Evolutionary conservation across 2,113 vertebrate species (phyloP).

Genomic region (Dendropsophus ebraccatus): DNA sequence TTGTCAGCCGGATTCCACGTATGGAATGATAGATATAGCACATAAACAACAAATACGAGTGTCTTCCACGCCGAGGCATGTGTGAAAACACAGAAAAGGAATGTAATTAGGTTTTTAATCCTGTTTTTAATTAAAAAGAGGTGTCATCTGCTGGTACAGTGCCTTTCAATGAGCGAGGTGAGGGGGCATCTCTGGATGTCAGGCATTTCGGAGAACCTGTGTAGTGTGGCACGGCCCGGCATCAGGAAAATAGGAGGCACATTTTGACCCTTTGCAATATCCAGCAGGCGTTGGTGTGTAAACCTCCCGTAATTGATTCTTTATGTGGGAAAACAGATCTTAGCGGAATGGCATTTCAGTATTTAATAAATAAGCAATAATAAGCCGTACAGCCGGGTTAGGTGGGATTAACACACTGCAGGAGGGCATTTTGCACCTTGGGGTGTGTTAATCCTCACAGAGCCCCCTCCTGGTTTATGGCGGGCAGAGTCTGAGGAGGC

Average conservation of each 20-base stretch:
- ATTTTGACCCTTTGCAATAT: constrained; percentile 25
- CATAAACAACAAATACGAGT: neutral
- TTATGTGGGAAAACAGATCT: constrained; percentile 24
- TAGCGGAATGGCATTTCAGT: constrained; percentile 38
- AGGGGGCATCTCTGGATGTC: neutral
- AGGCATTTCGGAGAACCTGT: neutral
- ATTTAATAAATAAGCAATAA: constrained; percentile 45
- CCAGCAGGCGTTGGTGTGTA: neutral
- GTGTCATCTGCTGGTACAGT: neutral
- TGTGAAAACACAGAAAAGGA: neutral
- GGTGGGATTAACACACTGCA: constrained; percentile 38
- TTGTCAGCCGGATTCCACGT: neutral
- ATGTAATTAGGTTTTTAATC: too few species aligned
- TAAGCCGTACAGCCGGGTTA: constrained; percentile 6
- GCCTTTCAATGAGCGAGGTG: neutral
- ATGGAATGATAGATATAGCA: neutral
- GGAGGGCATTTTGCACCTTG: constrained; percentile 36
- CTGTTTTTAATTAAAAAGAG: constrained; percentile 33
- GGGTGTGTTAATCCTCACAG: constrained; percentile 42
- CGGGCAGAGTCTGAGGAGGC: neutral
- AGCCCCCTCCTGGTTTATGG: neutral
- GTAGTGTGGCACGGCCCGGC: neutral
- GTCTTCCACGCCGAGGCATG: neutral
- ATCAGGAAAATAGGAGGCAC: constrained; percentile 20
- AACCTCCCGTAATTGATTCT: constrained; percentile 26